Base-by-base conservation (phyloP, 2,113 vertebrate species). In the Syngnathus scovelli region DNA sequence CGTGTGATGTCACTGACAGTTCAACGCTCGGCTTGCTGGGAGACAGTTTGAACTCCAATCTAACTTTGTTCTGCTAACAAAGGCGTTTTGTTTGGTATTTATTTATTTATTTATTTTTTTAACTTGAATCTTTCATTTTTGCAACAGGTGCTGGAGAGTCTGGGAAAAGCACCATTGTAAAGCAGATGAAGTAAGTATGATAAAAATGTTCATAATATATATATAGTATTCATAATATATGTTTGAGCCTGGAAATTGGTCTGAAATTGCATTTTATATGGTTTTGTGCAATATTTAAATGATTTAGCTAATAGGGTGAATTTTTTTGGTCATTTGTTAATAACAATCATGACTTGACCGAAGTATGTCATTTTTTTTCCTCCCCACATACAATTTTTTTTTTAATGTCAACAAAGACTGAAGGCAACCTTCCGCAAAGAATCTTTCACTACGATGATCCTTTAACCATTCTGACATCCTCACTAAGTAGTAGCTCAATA, bases 81-180 rank as follows among this genome's bases (percentile, higher is more conserved):
- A 68, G 7, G 68, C 8, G 2, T 5, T 33, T 33, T 3, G 27
- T 33, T 33, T 33, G 10, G 63, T 8, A 8, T 23, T 54, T 12
- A 23, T 54, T 54, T 3, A 2, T 1, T 5, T 15, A 0, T 68
- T 5, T 27, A n/a, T 56, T 38, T 70, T 33, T 74, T 7, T 72
- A 74, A 85, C 68, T 59, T 10, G 67, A 9, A 41, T 51, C 4
- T 67, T 75, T 79, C 72, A 23, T 86, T 77, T 92, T 3, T 87
- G 83, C 79, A 1, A 1, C 89, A 98, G 96, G 96, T 92, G 96
- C 96, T 0, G 96, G 96, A 0, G 96, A 98, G 82, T 98, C 96
- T 6, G 96, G 96, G 62, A 98, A 98, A 90, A 98, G 96, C 89
- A 98, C 96, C 83, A 98, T 98, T 0, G 96, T 98, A 77, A 98